phyloP scores from a whole-genome alignment of 2,797 vertebrate genomes.

The Merluccius polli region DNA sequence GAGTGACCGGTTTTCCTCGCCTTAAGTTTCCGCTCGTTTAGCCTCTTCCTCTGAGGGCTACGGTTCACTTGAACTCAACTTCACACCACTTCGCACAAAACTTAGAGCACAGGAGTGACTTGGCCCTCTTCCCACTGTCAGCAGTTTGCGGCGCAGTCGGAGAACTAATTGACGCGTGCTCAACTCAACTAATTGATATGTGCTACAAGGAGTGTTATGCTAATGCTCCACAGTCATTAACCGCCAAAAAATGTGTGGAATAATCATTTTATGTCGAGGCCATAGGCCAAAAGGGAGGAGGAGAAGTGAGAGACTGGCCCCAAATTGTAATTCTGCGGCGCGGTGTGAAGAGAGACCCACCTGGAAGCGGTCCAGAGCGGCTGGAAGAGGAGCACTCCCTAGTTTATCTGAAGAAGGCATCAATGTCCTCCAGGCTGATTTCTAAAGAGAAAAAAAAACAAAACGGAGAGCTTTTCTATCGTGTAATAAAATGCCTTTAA shows the following conservation, averaged over 20 bases:
- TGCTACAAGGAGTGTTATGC: constrained; percentile 48
- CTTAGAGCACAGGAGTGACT: too few relatives aligned
- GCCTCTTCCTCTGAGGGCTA: not conserved
- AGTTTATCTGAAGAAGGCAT: constrained; percentile 58
- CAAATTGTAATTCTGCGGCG: constrained; percentile 43
- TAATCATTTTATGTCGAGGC: constrained; percentile 62
- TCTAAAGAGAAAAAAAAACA: constrained; percentile 8
- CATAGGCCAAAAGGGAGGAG: constrained; percentile 40
- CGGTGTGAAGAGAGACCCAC: constrained; percentile 45
- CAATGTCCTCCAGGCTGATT: constrained; percentile 54
- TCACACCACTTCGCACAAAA: not conserved
- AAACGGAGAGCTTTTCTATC: constrained; percentile 43
- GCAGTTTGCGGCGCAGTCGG: constrained; percentile 47
- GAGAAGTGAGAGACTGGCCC: not conserved
- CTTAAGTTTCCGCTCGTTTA: too few relatives aligned
- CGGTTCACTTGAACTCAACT: not conserved
- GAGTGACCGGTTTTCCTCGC: too few relatives aligned
- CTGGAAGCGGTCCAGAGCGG: constrained; percentile 52
- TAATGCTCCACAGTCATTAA: constrained; percentile 63
- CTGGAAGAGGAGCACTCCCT: constrained; percentile 51
- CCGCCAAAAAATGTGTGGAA: constrained; percentile 53
- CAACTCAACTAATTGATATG: constrained; percentile 59
- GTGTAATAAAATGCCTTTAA: constrained; percentile 42
- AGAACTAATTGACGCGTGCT: constrained; percentile 26
- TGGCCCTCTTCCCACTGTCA: constrained; percentile 31